Evolutionary conservation across 2,888 invertebrate species (phyloP).

Genomic region (Morpho helenor): DNA sequence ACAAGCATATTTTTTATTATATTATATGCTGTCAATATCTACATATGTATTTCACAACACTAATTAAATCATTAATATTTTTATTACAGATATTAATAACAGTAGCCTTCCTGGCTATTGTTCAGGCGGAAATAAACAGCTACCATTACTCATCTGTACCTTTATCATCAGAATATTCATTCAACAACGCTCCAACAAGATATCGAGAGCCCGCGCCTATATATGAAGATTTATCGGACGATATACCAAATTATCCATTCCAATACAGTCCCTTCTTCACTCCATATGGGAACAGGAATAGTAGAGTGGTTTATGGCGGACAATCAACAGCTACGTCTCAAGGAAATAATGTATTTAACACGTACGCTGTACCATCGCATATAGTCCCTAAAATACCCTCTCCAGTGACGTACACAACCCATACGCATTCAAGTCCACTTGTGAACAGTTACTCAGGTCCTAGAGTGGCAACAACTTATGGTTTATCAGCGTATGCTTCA

Average conservation of each 20-base stretch:
- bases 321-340: neutral
- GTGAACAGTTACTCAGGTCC: constrained; percentile 27
- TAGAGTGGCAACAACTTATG: constrained; percentile 28
- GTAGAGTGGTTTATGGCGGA: too few species aligned
- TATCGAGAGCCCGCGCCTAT: constrained; percentile 24
- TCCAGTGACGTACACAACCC: constrained; percentile 9
- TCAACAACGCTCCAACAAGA: neutral
- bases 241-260: too few species aligned
- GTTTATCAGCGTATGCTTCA: neutral
- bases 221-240: constrained; percentile 7
- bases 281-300: too few species aligned
- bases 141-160: constrained; percentile 30
- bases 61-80: too few species aligned
- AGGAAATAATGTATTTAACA: neutral
- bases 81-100: constrained; percentile 40
- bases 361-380: constrained; percentile 15
- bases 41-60: too few species aligned
- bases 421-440: constrained; percentile 25
- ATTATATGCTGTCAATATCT: too few species aligned
- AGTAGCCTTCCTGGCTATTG: constrained; percentile 33
- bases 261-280: too few species aligned
- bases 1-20: too few species aligned
- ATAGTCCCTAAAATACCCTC: constrained; percentile 18
- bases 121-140: constrained; percentile 32
- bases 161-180: neutral